Percentiles rank a stretch among this genome's conserved stretches.
Conservation (phyloP, 2,113 vertebrate species). For the Edolisoma coerulescens region DNA sequence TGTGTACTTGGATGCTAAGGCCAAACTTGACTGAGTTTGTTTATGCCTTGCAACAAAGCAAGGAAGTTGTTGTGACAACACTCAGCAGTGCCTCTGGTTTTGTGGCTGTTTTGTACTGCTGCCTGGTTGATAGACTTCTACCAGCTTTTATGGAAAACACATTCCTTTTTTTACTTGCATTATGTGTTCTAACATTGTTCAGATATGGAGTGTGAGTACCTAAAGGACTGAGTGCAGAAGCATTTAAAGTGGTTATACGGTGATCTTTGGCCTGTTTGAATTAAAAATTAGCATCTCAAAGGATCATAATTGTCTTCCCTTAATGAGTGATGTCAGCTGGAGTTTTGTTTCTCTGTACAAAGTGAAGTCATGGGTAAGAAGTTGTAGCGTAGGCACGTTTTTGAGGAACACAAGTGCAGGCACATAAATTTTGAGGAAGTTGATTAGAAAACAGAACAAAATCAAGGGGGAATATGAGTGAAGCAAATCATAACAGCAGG, state of each 20-base stretch:
- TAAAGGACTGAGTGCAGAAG: not conserved
- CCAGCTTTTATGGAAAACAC: not conserved
- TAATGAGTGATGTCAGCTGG: not conserved
- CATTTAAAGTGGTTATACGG: not conserved
- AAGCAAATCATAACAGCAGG: not conserved
- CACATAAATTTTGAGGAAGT: not conserved
- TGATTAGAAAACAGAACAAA: not conserved
- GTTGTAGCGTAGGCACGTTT: fast-evolving
- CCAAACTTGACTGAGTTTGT: not conserved
- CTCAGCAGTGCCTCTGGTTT: not conserved
- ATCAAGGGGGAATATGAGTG: not conserved
- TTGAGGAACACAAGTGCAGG: not conserved
- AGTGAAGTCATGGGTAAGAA: not conserved
- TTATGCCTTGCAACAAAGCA: not conserved
- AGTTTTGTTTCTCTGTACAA: not conserved
- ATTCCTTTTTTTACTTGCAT: not conserved
- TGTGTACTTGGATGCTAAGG: not conserved
- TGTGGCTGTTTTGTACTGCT: not conserved
- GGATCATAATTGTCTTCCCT: not conserved
- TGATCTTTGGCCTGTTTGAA: not conserved
- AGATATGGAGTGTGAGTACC: not conserved
- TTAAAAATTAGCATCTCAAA: not conserved
- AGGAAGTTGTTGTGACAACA: not conserved
- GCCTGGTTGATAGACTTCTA: not conserved
- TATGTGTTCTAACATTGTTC: not conserved